These are phyloP conservation scores for Rotaria macrura DNA, from an alignment of 2,888 invertebrate genomes.

Conservation along the genomic window DNA sequence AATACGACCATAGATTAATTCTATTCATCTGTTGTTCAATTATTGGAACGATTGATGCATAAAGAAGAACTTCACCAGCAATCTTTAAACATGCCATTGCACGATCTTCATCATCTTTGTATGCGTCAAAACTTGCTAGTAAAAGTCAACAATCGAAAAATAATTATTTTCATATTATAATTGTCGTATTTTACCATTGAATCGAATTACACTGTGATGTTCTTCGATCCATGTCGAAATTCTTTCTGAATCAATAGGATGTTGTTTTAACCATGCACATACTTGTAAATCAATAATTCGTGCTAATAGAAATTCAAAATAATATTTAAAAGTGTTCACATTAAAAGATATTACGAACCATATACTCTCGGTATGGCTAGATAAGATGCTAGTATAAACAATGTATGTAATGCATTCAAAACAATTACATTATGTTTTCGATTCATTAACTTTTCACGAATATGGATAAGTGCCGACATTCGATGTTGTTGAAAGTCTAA, in stretches of 20 bases:
- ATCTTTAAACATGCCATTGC: neutral
- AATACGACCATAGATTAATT: neutral
- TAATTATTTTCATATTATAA: too few species aligned
- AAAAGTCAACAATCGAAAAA: neutral
- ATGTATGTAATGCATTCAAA: neutral
- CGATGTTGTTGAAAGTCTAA: neutral
- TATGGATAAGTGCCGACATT: neutral
- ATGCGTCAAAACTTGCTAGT: neutral
- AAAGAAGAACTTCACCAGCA: neutral
- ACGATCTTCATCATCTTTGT: neutral
- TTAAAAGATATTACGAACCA: neutral
- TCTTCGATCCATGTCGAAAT: neutral
- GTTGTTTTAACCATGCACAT: conserved; percentile 7
- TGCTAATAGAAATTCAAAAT: neutral
- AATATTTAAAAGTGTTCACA: neutral
- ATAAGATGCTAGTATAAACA: neutral
- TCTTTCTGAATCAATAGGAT: neutral
- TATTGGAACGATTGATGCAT: neutral
- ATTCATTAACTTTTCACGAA: neutral
- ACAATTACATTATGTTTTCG: neutral
- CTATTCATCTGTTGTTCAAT: neutral
- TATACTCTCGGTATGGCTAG: neutral
- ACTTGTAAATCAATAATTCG: neutral
- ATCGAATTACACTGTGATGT: neutral
- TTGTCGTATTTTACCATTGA: neutral